Conservation (phyloP, 2,797 vertebrate species). For the Scolopax rusticola region DNA sequence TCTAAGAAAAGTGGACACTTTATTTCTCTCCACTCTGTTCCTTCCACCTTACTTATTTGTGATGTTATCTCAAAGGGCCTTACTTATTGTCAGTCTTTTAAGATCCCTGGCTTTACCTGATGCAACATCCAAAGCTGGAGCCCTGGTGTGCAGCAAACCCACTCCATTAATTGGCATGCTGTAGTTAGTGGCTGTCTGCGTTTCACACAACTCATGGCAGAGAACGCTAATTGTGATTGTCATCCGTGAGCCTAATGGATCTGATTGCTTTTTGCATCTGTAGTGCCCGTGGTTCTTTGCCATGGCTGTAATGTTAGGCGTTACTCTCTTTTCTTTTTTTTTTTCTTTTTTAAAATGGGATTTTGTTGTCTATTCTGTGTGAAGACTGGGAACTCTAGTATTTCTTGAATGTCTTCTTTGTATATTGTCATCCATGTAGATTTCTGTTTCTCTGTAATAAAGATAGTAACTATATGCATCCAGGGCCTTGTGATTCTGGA, state of each 20-base stretch:
- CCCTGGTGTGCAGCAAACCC: background rate
- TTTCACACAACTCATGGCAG: background rate
- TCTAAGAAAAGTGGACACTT: background rate
- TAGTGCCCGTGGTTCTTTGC: slow-evolving; percentile 1
- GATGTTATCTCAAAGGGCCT: background rate
- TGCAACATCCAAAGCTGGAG: background rate
- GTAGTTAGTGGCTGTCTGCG: background rate
- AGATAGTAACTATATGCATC: background rate
- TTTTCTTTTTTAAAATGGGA: background rate
- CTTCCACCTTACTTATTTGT: background rate
- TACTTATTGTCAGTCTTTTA: background rate
- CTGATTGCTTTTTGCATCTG: background rate
- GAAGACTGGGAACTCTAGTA: background rate
- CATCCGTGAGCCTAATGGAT: background rate
- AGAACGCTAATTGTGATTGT: background rate
- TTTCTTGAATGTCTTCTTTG: background rate
- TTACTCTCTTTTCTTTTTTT: background rate
- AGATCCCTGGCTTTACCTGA: background rate
- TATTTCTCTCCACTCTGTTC: background rate
- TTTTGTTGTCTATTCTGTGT: background rate
- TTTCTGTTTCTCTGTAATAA: background rate
- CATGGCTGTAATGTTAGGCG: background rate
- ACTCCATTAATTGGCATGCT: background rate
- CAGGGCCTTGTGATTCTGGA: background rate
- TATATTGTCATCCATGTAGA: background rate